These are phyloP conservation scores for Thalassarche chlororhynchos DNA, from an alignment of 2,113 vertebrate species.

Conservation along the genomic window DNA sequence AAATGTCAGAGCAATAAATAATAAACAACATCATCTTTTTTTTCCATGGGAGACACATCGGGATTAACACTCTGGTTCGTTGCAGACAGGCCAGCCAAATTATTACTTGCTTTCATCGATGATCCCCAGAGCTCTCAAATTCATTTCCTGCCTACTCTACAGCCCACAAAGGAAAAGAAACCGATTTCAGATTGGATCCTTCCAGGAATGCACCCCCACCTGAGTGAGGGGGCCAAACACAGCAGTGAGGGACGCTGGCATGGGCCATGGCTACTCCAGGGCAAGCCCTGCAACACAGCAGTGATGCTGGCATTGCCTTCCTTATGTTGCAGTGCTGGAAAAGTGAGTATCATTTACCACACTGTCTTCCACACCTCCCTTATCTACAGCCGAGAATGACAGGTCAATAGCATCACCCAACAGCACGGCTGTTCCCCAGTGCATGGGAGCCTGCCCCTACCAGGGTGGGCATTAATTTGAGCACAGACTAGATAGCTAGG, in stretches of 20 bases:
- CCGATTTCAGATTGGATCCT: neutral
- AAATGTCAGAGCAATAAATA: constrained; percentile 39
- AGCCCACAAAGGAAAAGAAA: constrained; percentile 9
- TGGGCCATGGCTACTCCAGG: neutral
- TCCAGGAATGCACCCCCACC: neutral
- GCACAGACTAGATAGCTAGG: neutral
- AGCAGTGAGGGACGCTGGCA: neutral
- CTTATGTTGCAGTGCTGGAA: neutral
- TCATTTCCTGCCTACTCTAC: constrained; percentile 29
- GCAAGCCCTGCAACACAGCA: neutral
- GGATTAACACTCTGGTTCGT: neutral
- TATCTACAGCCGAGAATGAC: neutral
- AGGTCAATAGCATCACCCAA: neutral
- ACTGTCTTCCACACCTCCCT: neutral
- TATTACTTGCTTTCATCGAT: neutral
- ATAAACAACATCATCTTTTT: neutral
- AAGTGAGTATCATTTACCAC: neutral
- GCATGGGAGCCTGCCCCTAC: neutral
- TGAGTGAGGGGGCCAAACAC: neutral
- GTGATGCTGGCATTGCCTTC: neutral
- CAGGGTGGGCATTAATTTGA: neutral
- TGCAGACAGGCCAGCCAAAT: constrained; percentile 10
- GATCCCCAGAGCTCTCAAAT: constrained; percentile 11
- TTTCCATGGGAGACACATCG: neutral
- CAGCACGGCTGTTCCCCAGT: neutral